Evolutionary conservation across 2,113 vertebrate genomes (phyloP), one percentile per base, ranked within the genome.

Genomic region (Rhabdornis inornatus): DNA sequence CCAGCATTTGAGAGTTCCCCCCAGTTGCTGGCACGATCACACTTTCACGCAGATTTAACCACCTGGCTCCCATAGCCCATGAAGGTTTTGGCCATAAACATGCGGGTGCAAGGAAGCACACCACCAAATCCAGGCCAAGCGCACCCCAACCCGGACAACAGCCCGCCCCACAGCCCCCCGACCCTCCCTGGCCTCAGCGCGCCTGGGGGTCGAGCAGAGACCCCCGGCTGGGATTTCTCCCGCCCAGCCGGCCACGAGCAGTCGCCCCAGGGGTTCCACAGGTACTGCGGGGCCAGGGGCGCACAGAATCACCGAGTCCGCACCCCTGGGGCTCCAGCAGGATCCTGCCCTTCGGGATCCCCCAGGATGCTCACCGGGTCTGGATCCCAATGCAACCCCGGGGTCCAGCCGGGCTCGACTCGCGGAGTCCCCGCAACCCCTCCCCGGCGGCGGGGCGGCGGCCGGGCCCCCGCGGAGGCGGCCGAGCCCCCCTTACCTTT

Each of bases 401-500:
- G 25, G 35, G n/a, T 53, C 13, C 33, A 2, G 69, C 53, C 14
- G n/a, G 47, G 53, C 61, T 37, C 40, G 22, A 20, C 42, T 10
- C 27, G 28, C 23, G 22, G 15, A 66, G 25, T 23, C 30, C 50
- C 30, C 28, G 25, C 57, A 30, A 6, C 4, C 31, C 30, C 10
- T 31, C 45, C 24, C 59, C 10, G 66, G 53, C 65, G n/a, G 78
- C 47, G 83, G 21, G 76, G 45, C 69, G 31, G 35, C 30, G 28
- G 28, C 83, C 65, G 71, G 45, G 72, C 44, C 37, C 47, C 56
- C 21, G 40, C 33, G 64, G 56, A 70, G 70, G 28, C 30, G 16
- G 22, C 83, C 52, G 71, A 92, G 74, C 53, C 31, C 50, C 60
- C 28, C 97, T 97, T 96, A 99, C 99, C 99, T 99, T 99, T 99